Evolutionary conservation across 1,140 invertebrate species (phyloP), one percentile per base, ranked within the genome.

Genomic region (Tribolium madens): DNA sequence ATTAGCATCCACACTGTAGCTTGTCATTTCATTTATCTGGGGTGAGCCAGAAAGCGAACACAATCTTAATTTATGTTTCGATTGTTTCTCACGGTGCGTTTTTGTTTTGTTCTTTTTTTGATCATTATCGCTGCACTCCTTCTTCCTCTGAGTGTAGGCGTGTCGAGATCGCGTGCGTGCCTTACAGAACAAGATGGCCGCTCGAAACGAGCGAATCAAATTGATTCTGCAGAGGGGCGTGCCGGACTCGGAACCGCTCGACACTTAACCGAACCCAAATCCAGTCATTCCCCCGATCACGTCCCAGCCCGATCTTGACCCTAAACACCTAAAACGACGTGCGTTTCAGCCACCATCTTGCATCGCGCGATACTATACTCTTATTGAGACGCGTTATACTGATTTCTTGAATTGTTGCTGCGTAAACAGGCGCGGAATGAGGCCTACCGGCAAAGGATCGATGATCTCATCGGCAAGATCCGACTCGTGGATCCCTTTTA

Each of bases 131-230:
- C 89, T 90, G 86, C 89, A 88, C 87, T 87, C 87, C 85, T 84
- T 78, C 80, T 85, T 79, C 80, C 83, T 78, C 83, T 84, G 76
- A 71, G 78, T 78, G 26, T 89, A 96, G 95, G 92, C 91, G 84
- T 95, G 90, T 90, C 92, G 92, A 85, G 95, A 97, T 87, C 91
- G 90, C 87, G 92, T 96, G 79, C 94, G 93, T 86, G 91, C 90
- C 81, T 90, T 96, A 83, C 94, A 96, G 87, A 94, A 91, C 89
- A 96, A 96, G 90, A 94, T 97, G 82, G 91, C 92, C 82, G 92
- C 94, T 86, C 92, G 94, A 79, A 92, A 92, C 85, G 95, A 97
- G 87, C 92, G 95, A 83, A 93, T 95, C 81, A 96, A 96, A 87
- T 88, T 95, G 74, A 88, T 97, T 82, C 89, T 93, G 84, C 93